A percentile compares a stretch with the other conserved stretches of the same genome.
Conservation (phyloP, 2,113 vertebrate genomes). For the Copsychus sechellarum region DNA sequence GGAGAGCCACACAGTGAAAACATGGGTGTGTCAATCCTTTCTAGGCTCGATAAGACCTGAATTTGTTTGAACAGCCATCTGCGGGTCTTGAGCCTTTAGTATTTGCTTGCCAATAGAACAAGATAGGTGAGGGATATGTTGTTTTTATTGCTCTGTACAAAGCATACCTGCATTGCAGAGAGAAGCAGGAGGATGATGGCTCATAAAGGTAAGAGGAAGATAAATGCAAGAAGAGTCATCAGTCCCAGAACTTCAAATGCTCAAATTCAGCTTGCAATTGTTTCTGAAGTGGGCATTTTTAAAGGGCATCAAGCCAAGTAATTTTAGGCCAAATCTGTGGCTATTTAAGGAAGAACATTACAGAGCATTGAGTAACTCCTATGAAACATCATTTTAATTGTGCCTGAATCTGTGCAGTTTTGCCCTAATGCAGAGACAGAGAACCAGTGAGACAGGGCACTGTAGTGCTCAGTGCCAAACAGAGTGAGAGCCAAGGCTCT, state of each 20-base stretch:
- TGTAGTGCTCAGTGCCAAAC: background rate
- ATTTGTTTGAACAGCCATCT: conserved; percentile 22
- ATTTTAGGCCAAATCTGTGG: background rate
- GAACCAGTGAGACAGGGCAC: background rate
- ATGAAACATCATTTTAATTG: background rate
- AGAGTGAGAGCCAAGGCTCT: background rate
- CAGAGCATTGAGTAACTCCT: background rate
- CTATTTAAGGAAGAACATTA: background rate
- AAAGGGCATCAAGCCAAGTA: background rate
- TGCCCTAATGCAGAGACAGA: background rate
- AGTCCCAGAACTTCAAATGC: background rate
- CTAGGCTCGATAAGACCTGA: background rate
- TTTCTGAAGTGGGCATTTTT: background rate
- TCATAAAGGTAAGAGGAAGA: background rate
- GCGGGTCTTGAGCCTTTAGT: background rate
- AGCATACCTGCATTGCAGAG: background rate
- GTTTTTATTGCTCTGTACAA: background rate
- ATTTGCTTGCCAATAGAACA: background rate
- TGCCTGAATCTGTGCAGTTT: background rate
- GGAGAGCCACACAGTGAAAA: background rate
- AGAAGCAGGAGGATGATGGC: background rate
- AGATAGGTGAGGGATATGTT: background rate
- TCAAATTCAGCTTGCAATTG: background rate
- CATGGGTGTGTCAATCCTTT: background rate
- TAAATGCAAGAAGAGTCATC: background rate